A percentile compares a stretch with the other conserved stretches of the same genome.
Conservation (phyloP, 2,113 vertebrate genomes). For the Phylloscopus trochiloides region DNA sequence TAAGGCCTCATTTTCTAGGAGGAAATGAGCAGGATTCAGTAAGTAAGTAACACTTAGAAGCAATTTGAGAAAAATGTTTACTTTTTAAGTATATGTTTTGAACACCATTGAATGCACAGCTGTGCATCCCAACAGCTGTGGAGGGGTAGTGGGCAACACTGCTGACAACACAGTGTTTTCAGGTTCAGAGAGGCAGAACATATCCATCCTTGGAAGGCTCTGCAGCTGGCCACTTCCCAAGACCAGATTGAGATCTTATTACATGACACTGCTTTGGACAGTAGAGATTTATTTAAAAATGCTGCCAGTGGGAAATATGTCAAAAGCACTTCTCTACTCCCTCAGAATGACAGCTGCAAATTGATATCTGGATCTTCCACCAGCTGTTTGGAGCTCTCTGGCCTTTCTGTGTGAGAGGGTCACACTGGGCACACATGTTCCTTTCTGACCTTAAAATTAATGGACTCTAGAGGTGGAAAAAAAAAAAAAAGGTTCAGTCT, state of each 20-base stretch:
- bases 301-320: background rate
- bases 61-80: background rate
- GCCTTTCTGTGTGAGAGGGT: background rate
- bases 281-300: background rate
- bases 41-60: background rate
- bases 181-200: background rate
- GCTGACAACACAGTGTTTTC: background rate
- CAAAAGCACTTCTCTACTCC: background rate
- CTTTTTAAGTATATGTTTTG: background rate
- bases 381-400: background rate
- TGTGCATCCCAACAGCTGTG: background rate
- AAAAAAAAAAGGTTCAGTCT: background rate
- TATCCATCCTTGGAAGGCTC: background rate
- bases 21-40: background rate
- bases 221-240: background rate
- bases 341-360: background rate
- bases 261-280: background rate
- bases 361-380: background rate
- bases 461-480: background rate
- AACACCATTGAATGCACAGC: background rate
- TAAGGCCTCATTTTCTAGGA: background rate
- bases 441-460: background rate
- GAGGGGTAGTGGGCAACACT: accelerated
- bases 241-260: background rate
- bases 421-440: background rate